Conservation (phyloP, 2,113 vertebrate genomes). For the Chaenogobius annularis region DNA sequence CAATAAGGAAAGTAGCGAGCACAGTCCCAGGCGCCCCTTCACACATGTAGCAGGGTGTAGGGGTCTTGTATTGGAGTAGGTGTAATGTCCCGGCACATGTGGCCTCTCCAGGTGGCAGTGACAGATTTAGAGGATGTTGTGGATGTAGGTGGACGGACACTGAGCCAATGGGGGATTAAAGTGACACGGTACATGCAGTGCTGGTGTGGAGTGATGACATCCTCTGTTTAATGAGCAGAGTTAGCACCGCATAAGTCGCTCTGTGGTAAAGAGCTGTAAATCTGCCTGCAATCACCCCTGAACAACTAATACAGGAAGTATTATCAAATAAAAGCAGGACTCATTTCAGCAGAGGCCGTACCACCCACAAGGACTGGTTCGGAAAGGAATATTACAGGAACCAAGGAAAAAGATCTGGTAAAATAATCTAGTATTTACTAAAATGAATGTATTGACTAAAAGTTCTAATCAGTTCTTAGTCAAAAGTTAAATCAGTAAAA, state of each 20-base stretch:
- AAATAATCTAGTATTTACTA: background rate
- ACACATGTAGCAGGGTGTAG: slow-evolving; percentile 37
- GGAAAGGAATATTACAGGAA: background rate
- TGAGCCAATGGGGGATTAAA: slow-evolving; percentile 87
- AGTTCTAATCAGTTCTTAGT: too few species aligned
- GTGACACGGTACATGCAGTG: slow-evolving; percentile 85
- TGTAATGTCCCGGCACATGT: slow-evolving; percentile 39
- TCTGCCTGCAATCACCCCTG: slow-evolving; percentile 81
- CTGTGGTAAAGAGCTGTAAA: slow-evolving; percentile 80
- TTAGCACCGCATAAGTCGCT: slow-evolving; percentile 79
- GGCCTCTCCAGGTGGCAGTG: slow-evolving; percentile 81
- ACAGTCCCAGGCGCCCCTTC: slow-evolving; percentile 80
- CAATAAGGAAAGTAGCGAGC: slow-evolving; percentile 76
- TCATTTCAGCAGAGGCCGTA: slow-evolving; percentile 67
- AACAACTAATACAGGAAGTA: slow-evolving; percentile 82
- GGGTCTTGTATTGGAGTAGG: slow-evolving; percentile 35
- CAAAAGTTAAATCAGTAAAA: too few species aligned
- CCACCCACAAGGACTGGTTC: slow-evolving; percentile 61
- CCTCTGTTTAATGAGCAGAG: slow-evolving; percentile 89
- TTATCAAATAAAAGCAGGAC: slow-evolving; percentile 82
- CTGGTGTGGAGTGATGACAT: slow-evolving; percentile 95
- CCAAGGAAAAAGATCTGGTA: background rate
- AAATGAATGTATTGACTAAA: background rate
- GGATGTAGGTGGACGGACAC: slow-evolving; percentile 90
- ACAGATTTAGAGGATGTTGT: slow-evolving; percentile 99